Percentiles rank a stretch among this genome's conserved stretches.
phyloP scores from a whole-genome alignment of 1,140 invertebrate species.

The Cotesia vestalis region DNA sequence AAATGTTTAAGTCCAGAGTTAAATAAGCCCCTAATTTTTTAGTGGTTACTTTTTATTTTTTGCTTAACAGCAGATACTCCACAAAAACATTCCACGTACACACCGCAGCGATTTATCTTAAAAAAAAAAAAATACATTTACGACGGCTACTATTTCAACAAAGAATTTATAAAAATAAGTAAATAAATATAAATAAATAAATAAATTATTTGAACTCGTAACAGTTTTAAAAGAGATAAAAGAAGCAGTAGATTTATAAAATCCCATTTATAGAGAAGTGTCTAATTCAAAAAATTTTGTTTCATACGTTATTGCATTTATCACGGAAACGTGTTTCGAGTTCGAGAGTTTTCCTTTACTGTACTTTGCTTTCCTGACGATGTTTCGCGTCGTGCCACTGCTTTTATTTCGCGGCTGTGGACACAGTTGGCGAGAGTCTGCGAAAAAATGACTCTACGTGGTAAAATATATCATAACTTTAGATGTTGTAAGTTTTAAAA shows the following conservation, averaged over 20 bases:
- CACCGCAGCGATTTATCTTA: too few species aligned
- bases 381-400: too few species aligned
- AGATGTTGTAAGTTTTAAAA: too few species aligned
- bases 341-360: conserved; percentile 25
- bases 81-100: too few species aligned
- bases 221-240: background rate
- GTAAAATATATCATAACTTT: conserved; percentile 23
- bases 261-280: conserved; percentile 41
- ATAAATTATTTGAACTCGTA: background rate
- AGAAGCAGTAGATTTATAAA: conserved; percentile 42
- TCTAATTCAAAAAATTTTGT: conserved; percentile 56
- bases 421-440: conserved; percentile 29
- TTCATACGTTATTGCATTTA: conserved; percentile 63
- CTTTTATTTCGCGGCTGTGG: background rate
- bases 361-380: conserved; percentile 6
- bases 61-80: too few species aligned
- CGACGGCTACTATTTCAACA: too few species aligned
- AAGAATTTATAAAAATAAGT: too few species aligned
- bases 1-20: too few species aligned
- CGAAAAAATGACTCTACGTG: conserved; percentile 25
- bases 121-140: too few species aligned
- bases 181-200: too few species aligned
- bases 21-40: too few species aligned
- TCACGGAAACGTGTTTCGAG: conserved; percentile 53
- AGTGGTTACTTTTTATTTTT: too few species aligned